Evolutionary conservation across 2,797 vertebrate genomes (phyloP).

Genomic region (Etheostoma nigrum): DNA sequence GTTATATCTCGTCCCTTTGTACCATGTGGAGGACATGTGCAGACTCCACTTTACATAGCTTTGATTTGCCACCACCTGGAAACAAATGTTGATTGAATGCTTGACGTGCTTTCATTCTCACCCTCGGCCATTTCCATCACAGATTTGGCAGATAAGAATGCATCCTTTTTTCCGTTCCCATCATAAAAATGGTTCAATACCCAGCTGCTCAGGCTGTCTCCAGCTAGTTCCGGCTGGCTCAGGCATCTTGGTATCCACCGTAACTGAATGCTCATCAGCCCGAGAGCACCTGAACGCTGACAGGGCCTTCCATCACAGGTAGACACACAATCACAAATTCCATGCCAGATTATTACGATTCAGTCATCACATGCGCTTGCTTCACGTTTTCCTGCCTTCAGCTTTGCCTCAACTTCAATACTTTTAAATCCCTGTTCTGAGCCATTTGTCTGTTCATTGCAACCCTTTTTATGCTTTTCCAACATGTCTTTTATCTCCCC

Average conservation of each 20-base stretch:
- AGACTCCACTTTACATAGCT: neutral
- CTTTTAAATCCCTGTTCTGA: conserved; percentile 61
- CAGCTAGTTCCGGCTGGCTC: conserved; percentile 5
- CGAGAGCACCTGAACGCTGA: conserved; percentile 53
- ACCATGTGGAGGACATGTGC: neutral
- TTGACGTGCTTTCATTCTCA: conserved; percentile 22
- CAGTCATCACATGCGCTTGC: conserved; percentile 78
- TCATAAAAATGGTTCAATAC: conserved; percentile 27
- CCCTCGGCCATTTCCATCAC: conserved; percentile 42
- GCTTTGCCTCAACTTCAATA: conserved; percentile 55
- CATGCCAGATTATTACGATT: conserved; percentile 75
- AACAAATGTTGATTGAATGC: conserved; percentile 49
- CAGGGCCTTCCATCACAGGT: conserved; percentile 72
- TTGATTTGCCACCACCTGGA: conserved; percentile 18
- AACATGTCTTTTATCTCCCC: conserved; percentile 38
- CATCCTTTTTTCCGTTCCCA: conserved; percentile 36
- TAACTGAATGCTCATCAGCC: conserved; percentile 58
- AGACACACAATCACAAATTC: conserved; percentile 71
- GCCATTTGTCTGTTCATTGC: conserved; percentile 59
- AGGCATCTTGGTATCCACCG: conserved; percentile 18
- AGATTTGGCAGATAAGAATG: conserved; percentile 52
- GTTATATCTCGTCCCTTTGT: neutral
- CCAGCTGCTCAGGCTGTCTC: neutral
- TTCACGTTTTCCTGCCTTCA: conserved; percentile 46
- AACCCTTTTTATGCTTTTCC: conserved; percentile 52